Conservation (phyloP, 2,888 invertebrate species). For the Lottia gigantea region DNA sequence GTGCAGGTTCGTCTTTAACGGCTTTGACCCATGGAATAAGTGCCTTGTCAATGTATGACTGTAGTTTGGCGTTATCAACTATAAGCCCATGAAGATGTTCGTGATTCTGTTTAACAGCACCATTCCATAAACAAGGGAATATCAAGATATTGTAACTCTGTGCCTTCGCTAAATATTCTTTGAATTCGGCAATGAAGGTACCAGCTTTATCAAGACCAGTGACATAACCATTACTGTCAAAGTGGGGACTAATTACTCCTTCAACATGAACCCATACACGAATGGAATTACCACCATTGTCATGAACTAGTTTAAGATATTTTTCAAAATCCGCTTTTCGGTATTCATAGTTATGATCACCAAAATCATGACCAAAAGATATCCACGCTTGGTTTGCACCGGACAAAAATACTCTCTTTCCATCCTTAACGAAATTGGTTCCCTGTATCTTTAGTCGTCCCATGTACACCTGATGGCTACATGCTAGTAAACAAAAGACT, state of each 20-base stretch:
- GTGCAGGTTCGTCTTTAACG: slow-evolving; percentile 47
- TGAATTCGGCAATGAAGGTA: slow-evolving; percentile 49
- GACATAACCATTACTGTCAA: slow-evolving; percentile 46
- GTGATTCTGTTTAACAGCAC: slow-evolving; percentile 39
- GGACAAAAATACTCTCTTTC: slow-evolving; percentile 31
- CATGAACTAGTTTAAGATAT: slow-evolving; percentile 23
- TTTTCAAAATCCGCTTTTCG: slow-evolving; percentile 23
- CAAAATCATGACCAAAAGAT: slow-evolving; percentile 37
- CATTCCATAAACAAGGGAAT: slow-evolving; percentile 57
- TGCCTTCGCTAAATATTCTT: slow-evolving; percentile 42
- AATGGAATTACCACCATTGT: slow-evolving; percentile 34
- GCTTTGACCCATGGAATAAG: slow-evolving; percentile 50
- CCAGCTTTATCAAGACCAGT: slow-evolving; percentile 42
- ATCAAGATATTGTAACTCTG: slow-evolving; percentile 43
- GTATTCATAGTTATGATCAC: slow-evolving; percentile 30
- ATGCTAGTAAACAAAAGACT: too few species aligned
- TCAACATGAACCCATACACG: slow-evolving; percentile 54
- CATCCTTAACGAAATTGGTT: slow-evolving; percentile 21
- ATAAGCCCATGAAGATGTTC: slow-evolving; percentile 24
- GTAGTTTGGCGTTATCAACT: slow-evolving; percentile 47
- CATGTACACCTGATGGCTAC: too few species aligned
- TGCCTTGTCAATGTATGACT: slow-evolving; percentile 53
- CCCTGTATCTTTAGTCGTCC: slow-evolving; percentile 16
- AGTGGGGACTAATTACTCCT: slow-evolving; percentile 45
- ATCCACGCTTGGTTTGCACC: slow-evolving; percentile 42